These are phyloP conservation scores for Jaculus jaculus DNA, from an alignment of 2,113 vertebrate genomes.

Conservation along the genomic window DNA sequence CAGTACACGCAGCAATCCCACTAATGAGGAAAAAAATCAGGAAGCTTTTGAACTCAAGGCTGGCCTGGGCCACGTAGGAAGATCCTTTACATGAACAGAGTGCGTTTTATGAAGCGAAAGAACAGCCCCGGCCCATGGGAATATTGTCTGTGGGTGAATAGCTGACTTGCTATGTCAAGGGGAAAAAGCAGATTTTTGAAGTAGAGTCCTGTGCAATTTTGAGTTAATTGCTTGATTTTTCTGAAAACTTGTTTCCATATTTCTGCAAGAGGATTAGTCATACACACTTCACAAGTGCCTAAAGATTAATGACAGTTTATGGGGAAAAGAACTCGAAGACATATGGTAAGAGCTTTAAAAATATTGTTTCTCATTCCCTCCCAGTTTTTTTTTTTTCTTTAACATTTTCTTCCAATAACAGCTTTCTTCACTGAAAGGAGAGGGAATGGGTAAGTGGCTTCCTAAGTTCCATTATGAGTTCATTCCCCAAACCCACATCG, in stretches of 20 bases:
- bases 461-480: fast-evolving
- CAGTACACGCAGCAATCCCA: neutral
- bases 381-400: neutral
- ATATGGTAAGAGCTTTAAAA: neutral
- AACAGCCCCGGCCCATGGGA: neutral
- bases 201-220: neutral
- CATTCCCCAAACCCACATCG: neutral
- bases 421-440: neutral
- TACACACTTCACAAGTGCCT: neutral
- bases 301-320: neutral
- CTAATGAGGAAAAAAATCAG: neutral
- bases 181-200: neutral
- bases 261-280: neutral
- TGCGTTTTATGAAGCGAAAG: neutral
- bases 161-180: neutral
- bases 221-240: constrained; percentile 6
- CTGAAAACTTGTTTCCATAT: neutral
- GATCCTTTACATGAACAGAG: neutral
- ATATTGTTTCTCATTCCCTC: neutral
- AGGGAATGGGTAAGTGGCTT: no score
- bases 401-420: neutral
- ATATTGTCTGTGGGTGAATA: neutral
- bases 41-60: neutral
- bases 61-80: neutral
- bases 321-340: neutral